phyloP scores from a whole-genome alignment of 1,140 invertebrate species.

The Atta colombica region DNA sequence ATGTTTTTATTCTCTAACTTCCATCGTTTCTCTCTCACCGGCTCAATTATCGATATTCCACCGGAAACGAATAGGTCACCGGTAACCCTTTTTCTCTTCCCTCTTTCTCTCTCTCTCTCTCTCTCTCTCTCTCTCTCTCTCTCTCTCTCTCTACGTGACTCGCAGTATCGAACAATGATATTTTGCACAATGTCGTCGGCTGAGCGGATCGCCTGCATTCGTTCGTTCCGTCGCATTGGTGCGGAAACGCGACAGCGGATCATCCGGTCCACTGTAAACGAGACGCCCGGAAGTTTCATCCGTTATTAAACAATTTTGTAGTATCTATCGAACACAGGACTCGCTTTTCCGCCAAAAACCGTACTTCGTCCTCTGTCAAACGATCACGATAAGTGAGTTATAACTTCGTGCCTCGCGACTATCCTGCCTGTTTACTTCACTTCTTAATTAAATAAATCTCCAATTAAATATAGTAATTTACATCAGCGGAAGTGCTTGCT shows the following conservation, averaged over 20 bases:
- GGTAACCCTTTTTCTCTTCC: slow-evolving; percentile 41
- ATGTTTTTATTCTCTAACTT: slow-evolving; percentile 56
- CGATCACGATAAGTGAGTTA: background rate
- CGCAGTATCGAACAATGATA: slow-evolving; percentile 73
- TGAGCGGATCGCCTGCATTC: slow-evolving; percentile 74
- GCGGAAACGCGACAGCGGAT: slow-evolving; percentile 72
- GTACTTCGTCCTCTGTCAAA: slow-evolving; percentile 2
- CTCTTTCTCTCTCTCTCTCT: too few relatives aligned
- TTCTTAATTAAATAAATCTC: slow-evolving; percentile 25
- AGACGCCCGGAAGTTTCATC: slow-evolving; percentile 73
- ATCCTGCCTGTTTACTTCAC: background rate
- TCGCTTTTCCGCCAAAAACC: slow-evolving; percentile 32
- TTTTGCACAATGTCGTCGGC: slow-evolving; percentile 75
- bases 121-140: too few relatives aligned
- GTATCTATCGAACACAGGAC: background rate
- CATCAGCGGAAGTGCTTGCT: background rate
- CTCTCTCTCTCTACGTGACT: background rate
- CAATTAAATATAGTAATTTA: slow-evolving; percentile 33
- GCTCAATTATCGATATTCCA: slow-evolving; percentile 65
- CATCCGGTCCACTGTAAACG: slow-evolving; percentile 68
- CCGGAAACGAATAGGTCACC: slow-evolving; percentile 67
- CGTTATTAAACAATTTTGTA: slow-evolving; percentile 76
- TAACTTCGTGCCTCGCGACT: slow-evolving; percentile 18
- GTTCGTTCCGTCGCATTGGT: slow-evolving; percentile 40
- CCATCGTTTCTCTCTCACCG: slow-evolving; percentile 49